phyloP scores from a whole-genome alignment of 2,888 invertebrate genomes.

The Metallyticus violacea region DNA sequence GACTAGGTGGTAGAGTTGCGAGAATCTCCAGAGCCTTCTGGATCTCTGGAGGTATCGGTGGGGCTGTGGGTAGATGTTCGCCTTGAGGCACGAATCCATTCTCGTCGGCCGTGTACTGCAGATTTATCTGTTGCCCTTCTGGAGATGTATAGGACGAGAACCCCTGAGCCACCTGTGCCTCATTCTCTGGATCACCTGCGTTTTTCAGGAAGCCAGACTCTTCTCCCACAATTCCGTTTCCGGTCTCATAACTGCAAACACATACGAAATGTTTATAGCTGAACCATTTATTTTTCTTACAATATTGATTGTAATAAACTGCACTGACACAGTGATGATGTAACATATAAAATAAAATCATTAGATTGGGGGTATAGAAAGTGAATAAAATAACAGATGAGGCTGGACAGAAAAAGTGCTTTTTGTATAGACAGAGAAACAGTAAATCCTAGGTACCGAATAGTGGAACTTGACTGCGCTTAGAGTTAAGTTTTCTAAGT shows the following conservation, averaged over 20 bases:
- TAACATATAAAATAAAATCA: too few relatives aligned
- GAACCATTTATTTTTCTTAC: too few relatives aligned
- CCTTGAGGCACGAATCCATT: slow-evolving; percentile 72
- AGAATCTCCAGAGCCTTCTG: slow-evolving; percentile 64
- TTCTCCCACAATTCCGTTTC: slow-evolving; percentile 58
- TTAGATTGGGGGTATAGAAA: too few relatives aligned
- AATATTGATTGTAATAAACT: too few relatives aligned
- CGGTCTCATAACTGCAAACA: slow-evolving; percentile 54
- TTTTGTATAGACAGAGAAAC: too few relatives aligned
- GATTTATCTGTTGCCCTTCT: slow-evolving; percentile 30
- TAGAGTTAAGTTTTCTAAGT: too few relatives aligned
- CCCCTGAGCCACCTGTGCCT: slow-evolving; percentile 30
- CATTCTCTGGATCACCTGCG: slow-evolving; percentile 52
- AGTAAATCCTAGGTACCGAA: too few relatives aligned
- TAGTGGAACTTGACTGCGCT: too few relatives aligned
- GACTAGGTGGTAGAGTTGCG: neutral
- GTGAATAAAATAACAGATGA: too few relatives aligned
- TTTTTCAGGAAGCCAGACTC: slow-evolving; percentile 59
- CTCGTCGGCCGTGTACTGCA: slow-evolving; percentile 67
- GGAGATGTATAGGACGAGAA: slow-evolving; percentile 33
- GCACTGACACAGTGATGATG: too few relatives aligned
- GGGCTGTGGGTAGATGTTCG: slow-evolving; percentile 75
- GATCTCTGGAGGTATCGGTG: slow-evolving; percentile 75
- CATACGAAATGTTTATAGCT: too few relatives aligned
- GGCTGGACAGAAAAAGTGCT: too few relatives aligned